phyloP scores from a whole-genome alignment of 2,797 vertebrate species.

The Florisuga fusca region DNA sequence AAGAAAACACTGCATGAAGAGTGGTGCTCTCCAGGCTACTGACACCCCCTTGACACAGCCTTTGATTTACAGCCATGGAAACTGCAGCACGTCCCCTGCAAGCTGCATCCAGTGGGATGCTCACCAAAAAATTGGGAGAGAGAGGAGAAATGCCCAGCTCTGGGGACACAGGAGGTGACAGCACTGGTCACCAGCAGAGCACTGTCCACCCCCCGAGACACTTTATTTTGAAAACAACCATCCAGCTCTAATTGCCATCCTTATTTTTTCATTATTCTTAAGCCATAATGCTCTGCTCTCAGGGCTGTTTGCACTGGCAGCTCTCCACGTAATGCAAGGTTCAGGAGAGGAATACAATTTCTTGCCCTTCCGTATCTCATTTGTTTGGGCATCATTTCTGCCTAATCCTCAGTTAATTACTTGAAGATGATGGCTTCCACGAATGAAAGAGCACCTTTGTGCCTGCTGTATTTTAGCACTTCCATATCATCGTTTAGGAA shows the following conservation, averaged over 20 bases:
- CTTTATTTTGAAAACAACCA: not conserved
- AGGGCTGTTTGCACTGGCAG: constrained; percentile 20
- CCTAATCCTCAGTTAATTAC: constrained; percentile 64
- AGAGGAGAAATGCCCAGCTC: rapidly evolving
- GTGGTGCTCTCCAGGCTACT: rapidly evolving
- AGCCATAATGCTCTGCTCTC: not conserved
- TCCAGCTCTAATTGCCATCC: not conserved
- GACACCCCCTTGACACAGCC: not conserved
- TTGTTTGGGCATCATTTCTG: constrained; percentile 54
- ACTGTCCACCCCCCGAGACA: rapidly evolving
- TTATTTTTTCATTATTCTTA: not conserved
- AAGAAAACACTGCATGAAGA: not conserved
- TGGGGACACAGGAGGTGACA: not conserved
- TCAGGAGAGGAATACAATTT: not conserved
- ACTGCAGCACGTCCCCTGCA: not conserved
- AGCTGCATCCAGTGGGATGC: no score
- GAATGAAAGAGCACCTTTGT: constrained; percentile 58
- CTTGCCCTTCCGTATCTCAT: constrained; percentile 25
- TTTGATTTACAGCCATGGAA: not conserved
- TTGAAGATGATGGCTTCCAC: constrained; percentile 1
- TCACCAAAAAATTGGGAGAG: no score
- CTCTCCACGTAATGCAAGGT: not conserved
- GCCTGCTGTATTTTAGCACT: not conserved
- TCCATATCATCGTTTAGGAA: not conserved
- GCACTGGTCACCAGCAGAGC: not conserved